Evolutionary conservation across 1,140 invertebrate genomes (phyloP).

Genomic region (Brachionus sp.): DNA sequence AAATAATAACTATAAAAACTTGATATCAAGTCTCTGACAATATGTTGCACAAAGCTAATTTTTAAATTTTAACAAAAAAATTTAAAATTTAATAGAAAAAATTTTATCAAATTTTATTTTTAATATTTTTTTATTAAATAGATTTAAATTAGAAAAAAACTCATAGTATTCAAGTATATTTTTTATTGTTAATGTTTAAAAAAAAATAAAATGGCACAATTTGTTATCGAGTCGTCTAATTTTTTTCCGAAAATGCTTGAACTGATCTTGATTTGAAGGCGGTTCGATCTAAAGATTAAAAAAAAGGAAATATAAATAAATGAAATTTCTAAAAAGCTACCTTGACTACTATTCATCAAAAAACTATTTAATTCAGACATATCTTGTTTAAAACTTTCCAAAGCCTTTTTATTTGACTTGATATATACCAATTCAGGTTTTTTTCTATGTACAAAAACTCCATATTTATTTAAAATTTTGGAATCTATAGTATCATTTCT

Average conservation of each 20-base stretch:
- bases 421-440: constrained; percentile 39
- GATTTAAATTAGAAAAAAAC: no score
- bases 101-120: no score
- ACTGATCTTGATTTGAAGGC: neutral
- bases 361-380: constrained; percentile 10
- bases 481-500: constrained; percentile 45
- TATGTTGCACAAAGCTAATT: no score
- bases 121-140: no score
- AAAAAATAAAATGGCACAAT: neutral
- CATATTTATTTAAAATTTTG: constrained; percentile 40
- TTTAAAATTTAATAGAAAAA: no score
- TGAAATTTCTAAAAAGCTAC: neutral
- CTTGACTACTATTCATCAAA: neutral
- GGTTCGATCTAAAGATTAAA: neutral
- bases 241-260: neutral
- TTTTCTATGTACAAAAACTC: constrained; percentile 40
- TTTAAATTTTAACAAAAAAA: no score
- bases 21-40: no score
- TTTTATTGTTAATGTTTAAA: no score
- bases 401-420: constrained; percentile 20
- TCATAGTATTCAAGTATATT: no score
- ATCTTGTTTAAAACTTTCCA: constrained; percentile 35
- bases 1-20: no score
- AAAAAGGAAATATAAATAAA: no score
- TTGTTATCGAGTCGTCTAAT: neutral